phyloP scores from a whole-genome alignment of 2,888 invertebrate species.

The Orthosia cruda region DNA sequence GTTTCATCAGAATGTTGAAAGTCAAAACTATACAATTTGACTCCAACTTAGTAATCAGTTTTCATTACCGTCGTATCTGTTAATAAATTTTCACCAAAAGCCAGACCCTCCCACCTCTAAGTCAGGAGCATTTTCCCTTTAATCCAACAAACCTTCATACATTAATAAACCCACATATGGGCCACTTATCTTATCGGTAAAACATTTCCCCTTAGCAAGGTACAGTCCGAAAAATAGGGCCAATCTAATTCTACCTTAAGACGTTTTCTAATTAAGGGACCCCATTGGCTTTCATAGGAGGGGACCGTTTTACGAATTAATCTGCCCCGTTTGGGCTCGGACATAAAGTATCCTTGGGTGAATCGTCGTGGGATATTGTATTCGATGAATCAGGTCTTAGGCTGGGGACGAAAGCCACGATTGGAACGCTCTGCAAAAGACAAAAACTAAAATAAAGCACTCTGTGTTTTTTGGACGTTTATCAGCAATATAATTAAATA shows the following conservation, averaged over 20 bases:
- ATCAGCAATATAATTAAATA: no score
- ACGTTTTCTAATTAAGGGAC: slow-evolving; percentile 67
- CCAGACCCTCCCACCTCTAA: background rate
- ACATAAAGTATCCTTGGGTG: slow-evolving; percentile 65
- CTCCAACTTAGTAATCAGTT: no score
- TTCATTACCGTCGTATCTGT: slow-evolving; percentile 24
- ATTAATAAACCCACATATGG: slow-evolving; percentile 43
- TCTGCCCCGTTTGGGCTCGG: slow-evolving; percentile 59
- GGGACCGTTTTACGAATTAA: slow-evolving; percentile 68
- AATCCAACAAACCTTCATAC: slow-evolving; percentile 27
- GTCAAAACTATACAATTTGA: background rate
- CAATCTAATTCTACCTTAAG: slow-evolving; percentile 60
- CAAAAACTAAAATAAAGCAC: no score
- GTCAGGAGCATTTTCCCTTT: slow-evolving; percentile 6
- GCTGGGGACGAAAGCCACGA: slow-evolving; percentile 9
- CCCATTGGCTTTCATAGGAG: slow-evolving; percentile 56
- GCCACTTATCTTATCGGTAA: slow-evolving; percentile 45
- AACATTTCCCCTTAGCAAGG: slow-evolving; percentile 41
- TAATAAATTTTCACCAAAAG: slow-evolving; percentile 28
- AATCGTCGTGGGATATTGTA: slow-evolving; percentile 42
- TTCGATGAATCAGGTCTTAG: slow-evolving; percentile 53
- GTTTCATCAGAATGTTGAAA: background rate
- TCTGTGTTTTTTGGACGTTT: no score
- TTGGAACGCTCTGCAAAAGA: background rate
- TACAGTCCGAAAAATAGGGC: slow-evolving; percentile 46